Base-by-base conservation (phyloP, 2,888 invertebrate species). In the Zonitis immaculata region DNA sequence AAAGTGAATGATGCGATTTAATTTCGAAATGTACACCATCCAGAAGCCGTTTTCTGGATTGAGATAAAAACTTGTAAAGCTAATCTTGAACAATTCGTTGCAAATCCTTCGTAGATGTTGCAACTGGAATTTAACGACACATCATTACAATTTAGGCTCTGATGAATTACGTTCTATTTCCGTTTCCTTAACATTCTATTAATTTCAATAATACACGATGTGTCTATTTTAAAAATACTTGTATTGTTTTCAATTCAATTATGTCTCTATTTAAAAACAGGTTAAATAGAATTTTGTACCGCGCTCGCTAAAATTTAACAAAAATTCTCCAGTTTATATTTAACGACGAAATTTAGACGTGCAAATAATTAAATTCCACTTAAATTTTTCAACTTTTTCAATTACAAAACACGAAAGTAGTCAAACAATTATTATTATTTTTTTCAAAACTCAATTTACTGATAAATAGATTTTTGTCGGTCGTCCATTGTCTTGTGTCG, bases 81-180 rank as follows among this genome's bases (percentile, higher is more conserved):
- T 67, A 65, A 66, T 67, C 66, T 39, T 57, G 44, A 49, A 50
- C 62, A 62, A 60, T 65, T 64, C 61, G 59, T 61, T 52, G 60
- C 63, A 64, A 62, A 67, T 60, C 60, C 60, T 61, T 59, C 54
- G 54, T 58, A 59, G 63, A 64, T 63, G 57, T 56, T 57, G 61
- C 64, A 61, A 39, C 65, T n/a, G n/a, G 66, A 65, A 63, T 65
- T 65, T 65, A 66, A 67, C 66, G 68, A 67, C 66, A 59, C 64
- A 63, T 67, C 65, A 66, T 67, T 66, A 63, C 65, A 61, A 60
- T 62, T 63, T 60, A 56, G 58, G 63, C 63, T n/a, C n/a, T 65
- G 66, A 67, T 64, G 66, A 64, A 67, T 64, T 62, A 62, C 60
- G 57, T 62, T n/a, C n/a, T 58, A 65, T 65, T 67, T 67, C 63